phyloP scores from a whole-genome alignment of 2,888 invertebrate genomes.

The Drosophila emarginata region DNA sequence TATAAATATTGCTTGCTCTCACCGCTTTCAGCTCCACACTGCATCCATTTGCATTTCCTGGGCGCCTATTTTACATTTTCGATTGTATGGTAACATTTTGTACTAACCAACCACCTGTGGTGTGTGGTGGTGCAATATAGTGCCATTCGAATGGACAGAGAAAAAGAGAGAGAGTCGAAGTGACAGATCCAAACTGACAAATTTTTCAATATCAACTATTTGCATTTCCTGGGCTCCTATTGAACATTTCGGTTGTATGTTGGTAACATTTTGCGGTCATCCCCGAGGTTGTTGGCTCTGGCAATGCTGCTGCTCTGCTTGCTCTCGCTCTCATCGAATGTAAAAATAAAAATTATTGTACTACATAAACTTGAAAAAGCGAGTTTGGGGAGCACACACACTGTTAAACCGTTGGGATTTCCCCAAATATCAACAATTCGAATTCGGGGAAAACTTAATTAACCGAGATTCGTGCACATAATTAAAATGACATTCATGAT shows the following conservation, averaged over 20 bases:
- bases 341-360: background rate
- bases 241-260: constrained; percentile 75
- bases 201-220: background rate
- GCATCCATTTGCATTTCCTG: constrained; percentile 39
- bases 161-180: constrained; percentile 18
- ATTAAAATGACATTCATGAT: too few relatives aligned
- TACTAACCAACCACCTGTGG: constrained; percentile 24
- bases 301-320: constrained; percentile 58
- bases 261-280: constrained; percentile 73
- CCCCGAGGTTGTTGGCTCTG: constrained; percentile 49
- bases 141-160: background rate
- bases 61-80: constrained; percentile 51
- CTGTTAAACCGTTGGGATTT: too few relatives aligned
- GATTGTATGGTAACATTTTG: constrained; percentile 48
- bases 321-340: constrained; percentile 37
- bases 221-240: constrained; percentile 58
- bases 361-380: constrained; percentile 41
- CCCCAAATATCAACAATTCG: too few relatives aligned
- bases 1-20: constrained; percentile 44
- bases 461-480: too few relatives aligned
- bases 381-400: background rate
- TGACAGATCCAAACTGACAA: constrained; percentile 33
- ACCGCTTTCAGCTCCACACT: background rate
- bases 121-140: constrained; percentile 24
- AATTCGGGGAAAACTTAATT: too few relatives aligned